Percentiles rank a stretch among this genome's conserved stretches.
phyloP scores from a whole-genome alignment of 2,888 invertebrate genomes.

The Pheosia tremula region DNA sequence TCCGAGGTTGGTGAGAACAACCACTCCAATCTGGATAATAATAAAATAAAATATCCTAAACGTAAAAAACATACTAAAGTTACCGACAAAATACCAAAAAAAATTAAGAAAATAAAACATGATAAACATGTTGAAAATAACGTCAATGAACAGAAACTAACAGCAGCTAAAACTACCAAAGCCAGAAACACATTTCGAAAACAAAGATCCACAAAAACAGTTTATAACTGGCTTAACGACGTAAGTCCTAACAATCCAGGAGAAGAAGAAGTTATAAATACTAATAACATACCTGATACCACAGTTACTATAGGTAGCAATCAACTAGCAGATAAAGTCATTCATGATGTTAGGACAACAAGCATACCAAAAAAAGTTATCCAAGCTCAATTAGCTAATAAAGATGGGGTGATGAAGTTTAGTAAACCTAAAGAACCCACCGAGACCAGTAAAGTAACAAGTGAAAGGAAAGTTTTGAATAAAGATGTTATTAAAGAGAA shows the following conservation, averaged over 20 bases:
- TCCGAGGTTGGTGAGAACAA: neutral
- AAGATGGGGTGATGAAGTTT: constrained; percentile 72
- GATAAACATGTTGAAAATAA: neutral
- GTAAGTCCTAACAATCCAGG: neutral
- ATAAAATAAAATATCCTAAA: constrained; percentile 21
- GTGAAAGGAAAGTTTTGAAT: constrained; percentile 11
- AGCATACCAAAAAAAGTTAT: constrained; percentile 49
- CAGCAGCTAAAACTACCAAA: neutral
- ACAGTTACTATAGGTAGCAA: neutral
- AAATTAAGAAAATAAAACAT: constrained; percentile 38
- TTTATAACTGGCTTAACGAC: constrained; percentile 9
- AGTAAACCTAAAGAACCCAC: constrained; percentile 48
- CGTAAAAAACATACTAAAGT: constrained; percentile 34
- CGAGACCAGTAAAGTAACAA: constrained; percentile 11
- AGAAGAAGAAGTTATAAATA: constrained; percentile 5
- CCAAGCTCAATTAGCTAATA: constrained; percentile 68
- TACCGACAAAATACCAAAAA: constrained; percentile 34
- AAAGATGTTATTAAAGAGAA: constrained; percentile 41
- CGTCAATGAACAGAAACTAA: neutral
- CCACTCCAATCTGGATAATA: constrained; percentile 6
- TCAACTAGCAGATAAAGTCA: neutral
- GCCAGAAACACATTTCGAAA: neutral
- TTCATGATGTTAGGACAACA: neutral
- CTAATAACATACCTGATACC: neutral
- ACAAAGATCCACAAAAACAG: constrained; percentile 4